Evolutionary conservation across 1,140 invertebrate genomes (phyloP).

Genomic region (Trichogramma pretiosum): DNA sequence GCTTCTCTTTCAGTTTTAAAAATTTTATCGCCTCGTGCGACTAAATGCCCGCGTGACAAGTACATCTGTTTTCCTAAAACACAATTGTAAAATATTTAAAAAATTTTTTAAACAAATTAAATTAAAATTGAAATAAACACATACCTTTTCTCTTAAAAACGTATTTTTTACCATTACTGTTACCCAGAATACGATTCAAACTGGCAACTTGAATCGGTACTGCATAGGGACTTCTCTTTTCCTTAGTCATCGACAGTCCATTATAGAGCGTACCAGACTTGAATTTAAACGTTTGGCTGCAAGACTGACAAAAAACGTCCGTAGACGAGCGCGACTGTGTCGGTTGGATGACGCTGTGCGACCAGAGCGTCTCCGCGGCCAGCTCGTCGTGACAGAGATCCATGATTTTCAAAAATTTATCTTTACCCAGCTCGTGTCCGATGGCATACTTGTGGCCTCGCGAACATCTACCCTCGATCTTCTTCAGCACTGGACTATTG

Average conservation of each 20-base stretch:
- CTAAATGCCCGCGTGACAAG: slow-evolving; percentile 57
- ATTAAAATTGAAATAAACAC: no score
- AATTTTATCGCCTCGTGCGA: slow-evolving; percentile 57
- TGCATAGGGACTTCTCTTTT: no score
- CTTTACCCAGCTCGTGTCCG: neutral
- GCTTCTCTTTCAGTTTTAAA: slow-evolving; percentile 53
- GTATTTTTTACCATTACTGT: no score
- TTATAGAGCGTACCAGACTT: slow-evolving; percentile 3
- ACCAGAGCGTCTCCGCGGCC: slow-evolving; percentile 2
- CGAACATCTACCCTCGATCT: neutral
- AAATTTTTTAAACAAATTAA: no score
- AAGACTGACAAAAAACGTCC: no score
- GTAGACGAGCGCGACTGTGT: no score
- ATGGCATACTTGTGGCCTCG: slow-evolving; percentile 5
- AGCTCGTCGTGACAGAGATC: slow-evolving; percentile 5
- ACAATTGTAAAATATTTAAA: no score
- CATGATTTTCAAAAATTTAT: slow-evolving; percentile 2
- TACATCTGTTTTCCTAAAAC: slow-evolving; percentile 12
- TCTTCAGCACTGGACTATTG: neutral
- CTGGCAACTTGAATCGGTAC: no score
- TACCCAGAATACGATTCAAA: no score
- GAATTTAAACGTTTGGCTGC: no score
- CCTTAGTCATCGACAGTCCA: slow-evolving; percentile 2
- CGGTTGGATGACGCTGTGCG: neutral
- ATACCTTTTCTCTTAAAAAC: no score